Percentiles rank a stretch among this genome's conserved stretches.
phyloP scores from a whole-genome alignment of 2,888 invertebrate genomes.

The Napeogenes sylphis region DNA sequence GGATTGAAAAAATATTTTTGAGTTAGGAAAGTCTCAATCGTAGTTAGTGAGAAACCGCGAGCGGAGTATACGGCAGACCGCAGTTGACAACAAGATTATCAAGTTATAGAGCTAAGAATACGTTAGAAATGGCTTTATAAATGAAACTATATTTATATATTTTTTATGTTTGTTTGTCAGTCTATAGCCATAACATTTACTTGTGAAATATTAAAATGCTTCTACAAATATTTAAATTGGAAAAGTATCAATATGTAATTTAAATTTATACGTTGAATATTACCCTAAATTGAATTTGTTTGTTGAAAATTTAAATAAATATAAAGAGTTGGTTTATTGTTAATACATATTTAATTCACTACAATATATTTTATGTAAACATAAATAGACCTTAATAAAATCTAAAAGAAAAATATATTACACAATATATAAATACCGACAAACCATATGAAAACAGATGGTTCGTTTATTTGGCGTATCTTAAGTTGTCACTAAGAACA shows the following conservation, averaged over 20 bases:
- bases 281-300: no score
- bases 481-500: conserved; percentile 55
- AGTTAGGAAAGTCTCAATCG: conserved; percentile 28
- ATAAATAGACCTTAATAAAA: no score
- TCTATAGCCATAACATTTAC: background rate
- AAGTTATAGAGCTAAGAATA: conserved; percentile 33
- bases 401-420: no score
- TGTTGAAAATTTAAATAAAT: no score
- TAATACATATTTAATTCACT: no score
- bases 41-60: conserved; percentile 28
- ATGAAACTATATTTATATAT: conserved; percentile 32
- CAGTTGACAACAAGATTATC: conserved; percentile 38
- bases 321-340: no score
- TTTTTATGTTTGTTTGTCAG: background rate
- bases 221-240: no score
- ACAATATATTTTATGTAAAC: no score
- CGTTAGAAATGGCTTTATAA: conserved; percentile 27
- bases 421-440: conserved; percentile 16
- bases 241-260: no score
- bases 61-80: conserved; percentile 30
- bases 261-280: no score
- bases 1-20: conserved; percentile 11
- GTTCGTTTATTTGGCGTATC: conserved; percentile 29
- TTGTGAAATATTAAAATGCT: no score
- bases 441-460: conserved; percentile 40